These are phyloP conservation scores for Cariama cristata DNA, from an alignment of 2,113 vertebrate genomes.

Conservation along the genomic window DNA sequence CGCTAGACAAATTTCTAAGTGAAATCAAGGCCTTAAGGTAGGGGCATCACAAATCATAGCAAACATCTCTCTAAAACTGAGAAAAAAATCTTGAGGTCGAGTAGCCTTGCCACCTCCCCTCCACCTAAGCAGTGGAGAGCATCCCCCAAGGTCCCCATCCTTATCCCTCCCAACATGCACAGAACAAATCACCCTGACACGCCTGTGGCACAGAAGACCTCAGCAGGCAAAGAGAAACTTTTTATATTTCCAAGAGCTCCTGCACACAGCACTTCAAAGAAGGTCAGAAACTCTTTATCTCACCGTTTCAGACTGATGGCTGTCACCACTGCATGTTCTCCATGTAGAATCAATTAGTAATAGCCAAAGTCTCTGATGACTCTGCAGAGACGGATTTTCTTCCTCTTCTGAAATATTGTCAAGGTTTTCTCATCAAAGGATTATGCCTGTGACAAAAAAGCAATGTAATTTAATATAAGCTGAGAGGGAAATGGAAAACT, in stretches of 20 bases:
- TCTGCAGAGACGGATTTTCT: neutral
- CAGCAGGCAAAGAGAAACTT: slow-evolving; percentile 20
- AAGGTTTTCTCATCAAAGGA: slow-evolving; percentile 49
- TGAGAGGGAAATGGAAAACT: slow-evolving; percentile 31
- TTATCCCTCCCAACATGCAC: neutral
- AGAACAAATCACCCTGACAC: neutral
- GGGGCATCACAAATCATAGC: neutral
- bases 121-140: neutral
- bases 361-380: neutral
- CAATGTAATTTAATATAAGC: slow-evolving; percentile 49
- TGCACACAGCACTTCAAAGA: slow-evolving; percentile 14
- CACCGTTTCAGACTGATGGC: neutral
- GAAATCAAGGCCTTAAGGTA: neutral
- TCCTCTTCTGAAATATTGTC: neutral
- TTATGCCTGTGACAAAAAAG: slow-evolving; percentile 36
- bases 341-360: slow-evolving; percentile 59
- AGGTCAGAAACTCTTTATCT: neutral
- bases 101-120: neutral
- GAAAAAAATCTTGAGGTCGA: neutral
- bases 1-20: neutral
- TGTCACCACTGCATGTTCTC: neutral
- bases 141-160: neutral
- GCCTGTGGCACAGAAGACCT: neutral
- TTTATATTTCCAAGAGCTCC: neutral
- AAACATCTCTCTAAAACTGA: neutral